Conservation (phyloP, 2,797 vertebrate species). For the Lacerta agilis region DNA sequence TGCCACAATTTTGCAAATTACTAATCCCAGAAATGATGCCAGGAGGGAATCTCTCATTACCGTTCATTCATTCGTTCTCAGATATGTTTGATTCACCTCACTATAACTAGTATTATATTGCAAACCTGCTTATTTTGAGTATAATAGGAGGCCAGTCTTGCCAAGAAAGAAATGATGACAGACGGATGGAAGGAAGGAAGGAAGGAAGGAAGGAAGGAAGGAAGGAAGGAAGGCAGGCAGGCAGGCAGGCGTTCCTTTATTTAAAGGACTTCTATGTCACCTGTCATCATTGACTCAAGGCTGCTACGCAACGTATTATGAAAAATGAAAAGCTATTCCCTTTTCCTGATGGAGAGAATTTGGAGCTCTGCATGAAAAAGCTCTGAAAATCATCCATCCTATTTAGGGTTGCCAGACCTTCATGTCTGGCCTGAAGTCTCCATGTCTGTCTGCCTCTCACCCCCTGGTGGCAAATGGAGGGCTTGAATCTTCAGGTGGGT, state of each 20-base stretch:
- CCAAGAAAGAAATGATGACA: constrained; percentile 44
- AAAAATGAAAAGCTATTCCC: constrained; percentile 36
- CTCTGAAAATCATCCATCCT: too few species aligned
- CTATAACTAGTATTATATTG: constrained; percentile 64
- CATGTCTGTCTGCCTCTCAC: too few species aligned
- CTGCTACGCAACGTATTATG: neutral
- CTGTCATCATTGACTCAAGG: neutral
- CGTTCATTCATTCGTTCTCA: constrained; percentile 64
- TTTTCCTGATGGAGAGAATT: constrained; percentile 20
- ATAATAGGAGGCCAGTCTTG: constrained; percentile 51
- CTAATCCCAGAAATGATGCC: constrained; percentile 74
- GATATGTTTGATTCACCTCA: constrained; percentile 70
- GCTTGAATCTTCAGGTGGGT: too few species aligned
- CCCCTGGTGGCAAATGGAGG: too few species aligned
- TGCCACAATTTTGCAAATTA: constrained; percentile 74
- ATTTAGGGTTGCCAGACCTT: too few species aligned
- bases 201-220: constrained; percentile 13
- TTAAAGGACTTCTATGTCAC: neutral
- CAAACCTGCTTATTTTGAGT: constrained; percentile 63
- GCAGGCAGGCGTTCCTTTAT: neutral
- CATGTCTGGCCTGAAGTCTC: too few species aligned
- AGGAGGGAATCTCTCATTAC: constrained; percentile 66
- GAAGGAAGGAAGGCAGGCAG: constrained; percentile 15
- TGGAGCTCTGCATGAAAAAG: neutral
- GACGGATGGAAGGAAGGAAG: neutral